These are phyloP conservation scores for Callosobruchus maculatus DNA, from an alignment of 2,888 invertebrate species.

Conservation along the genomic window DNA sequence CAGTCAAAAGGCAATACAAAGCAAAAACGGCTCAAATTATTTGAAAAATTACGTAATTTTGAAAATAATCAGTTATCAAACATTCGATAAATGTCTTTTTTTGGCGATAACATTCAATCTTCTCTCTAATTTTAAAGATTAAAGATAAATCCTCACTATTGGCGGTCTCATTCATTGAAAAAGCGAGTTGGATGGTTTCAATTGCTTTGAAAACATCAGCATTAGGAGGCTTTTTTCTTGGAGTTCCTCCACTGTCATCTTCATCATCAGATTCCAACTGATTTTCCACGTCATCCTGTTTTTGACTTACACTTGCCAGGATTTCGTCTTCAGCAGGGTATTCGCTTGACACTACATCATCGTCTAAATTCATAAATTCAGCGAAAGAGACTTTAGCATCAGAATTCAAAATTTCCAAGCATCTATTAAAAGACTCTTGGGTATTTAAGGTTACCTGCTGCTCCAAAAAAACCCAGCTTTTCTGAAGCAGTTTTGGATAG, in stretches of 20 bases:
- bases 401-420: slow-evolving; percentile 2
- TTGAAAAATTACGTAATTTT: too few species aligned
- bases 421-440: slow-evolving; percentile 4
- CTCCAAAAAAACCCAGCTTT: slow-evolving; percentile 11
- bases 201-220: slow-evolving; percentile 9
- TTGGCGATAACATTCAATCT: not conserved
- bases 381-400: slow-evolving; percentile 7
- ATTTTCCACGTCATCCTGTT: slow-evolving; percentile 4
- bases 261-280: slow-evolving; percentile 6
- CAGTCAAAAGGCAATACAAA: too few species aligned
- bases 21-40: too few species aligned
- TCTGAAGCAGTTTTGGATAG: slow-evolving; percentile 15
- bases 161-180: slow-evolving; percentile 8
- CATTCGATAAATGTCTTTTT: too few species aligned
- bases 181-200: slow-evolving; percentile 9
- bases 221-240: slow-evolving; percentile 3
- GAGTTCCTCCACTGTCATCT: slow-evolving; percentile 7
- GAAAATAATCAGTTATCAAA: too few species aligned
- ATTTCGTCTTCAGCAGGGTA: slow-evolving; percentile 9
- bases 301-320: slow-evolving; percentile 8
- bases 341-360: slow-evolving; percentile 8
- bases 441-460: slow-evolving; percentile 1
- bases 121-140: not conserved
- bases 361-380: slow-evolving; percentile 11
- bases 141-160: slow-evolving; percentile 4